Evolutionary conservation across 2,888 invertebrate species (phyloP).

Genomic region (Sphaerophoria taeniata): DNA sequence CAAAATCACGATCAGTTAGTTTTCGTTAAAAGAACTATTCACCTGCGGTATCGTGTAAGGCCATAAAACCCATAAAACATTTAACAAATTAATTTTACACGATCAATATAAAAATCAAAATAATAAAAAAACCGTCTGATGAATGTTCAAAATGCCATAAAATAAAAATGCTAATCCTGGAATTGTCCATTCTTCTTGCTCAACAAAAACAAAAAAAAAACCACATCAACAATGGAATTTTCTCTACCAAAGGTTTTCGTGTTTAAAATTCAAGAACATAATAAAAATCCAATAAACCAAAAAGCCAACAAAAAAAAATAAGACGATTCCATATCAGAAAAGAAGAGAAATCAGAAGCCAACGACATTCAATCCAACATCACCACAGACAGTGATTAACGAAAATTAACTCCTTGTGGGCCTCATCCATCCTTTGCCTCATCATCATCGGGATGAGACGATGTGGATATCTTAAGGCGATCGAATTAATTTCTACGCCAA

Average conservation of each 20-base stretch:
- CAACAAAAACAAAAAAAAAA: slow-evolving; percentile 8
- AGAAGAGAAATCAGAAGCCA: slow-evolving; percentile 63
- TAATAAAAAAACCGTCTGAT: slow-evolving; percentile 12
- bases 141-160: slow-evolving; percentile 28
- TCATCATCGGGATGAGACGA: slow-evolving; percentile 52
- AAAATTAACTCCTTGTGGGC: slow-evolving; percentile 72
- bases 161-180: slow-evolving; percentile 64
- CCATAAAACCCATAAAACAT: slow-evolving; percentile 1
- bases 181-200: background rate
- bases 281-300: slow-evolving; percentile 30
- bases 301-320: background rate
- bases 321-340: slow-evolving; percentile 5
- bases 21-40: no score
- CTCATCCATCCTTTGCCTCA: slow-evolving; percentile 19
- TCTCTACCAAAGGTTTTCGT: slow-evolving; percentile 25
- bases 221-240: slow-evolving; percentile 51
- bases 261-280: slow-evolving; percentile 46
- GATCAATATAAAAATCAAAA: background rate
- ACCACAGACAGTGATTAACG: slow-evolving; percentile 72
- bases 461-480: slow-evolving; percentile 73
- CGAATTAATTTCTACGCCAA: slow-evolving; percentile 68
- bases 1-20: no score
- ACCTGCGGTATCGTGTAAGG: background rate
- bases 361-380: slow-evolving; percentile 68
- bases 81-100: background rate